Percentiles rank a stretch among this genome's conserved stretches.
phyloP scores from a whole-genome alignment of 1,140 invertebrate species.

The Glossosoma conforme region DNA sequence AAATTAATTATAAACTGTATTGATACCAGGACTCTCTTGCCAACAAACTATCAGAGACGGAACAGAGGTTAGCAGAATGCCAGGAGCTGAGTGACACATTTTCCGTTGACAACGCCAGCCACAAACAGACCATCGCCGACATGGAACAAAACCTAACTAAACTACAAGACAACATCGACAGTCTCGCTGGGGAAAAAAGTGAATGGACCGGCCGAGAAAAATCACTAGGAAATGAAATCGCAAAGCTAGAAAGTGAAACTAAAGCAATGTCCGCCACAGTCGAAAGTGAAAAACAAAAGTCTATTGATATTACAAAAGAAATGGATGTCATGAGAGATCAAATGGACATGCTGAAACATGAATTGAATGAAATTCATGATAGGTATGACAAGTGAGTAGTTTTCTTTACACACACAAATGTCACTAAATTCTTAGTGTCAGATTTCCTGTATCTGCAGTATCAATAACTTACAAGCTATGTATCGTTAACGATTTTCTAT shows the following conservation, averaged over 20 bases:
- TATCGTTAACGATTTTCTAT: background rate
- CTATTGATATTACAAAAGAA: slow-evolving; percentile 11
- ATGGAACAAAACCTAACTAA: slow-evolving; percentile 15
- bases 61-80: slow-evolving; percentile 10
- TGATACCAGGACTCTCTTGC: slow-evolving; percentile 17
- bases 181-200: slow-evolving; percentile 16
- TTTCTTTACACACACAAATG: background rate
- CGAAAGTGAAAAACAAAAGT: slow-evolving; percentile 13
- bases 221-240: slow-evolving; percentile 9
- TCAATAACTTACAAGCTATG: background rate
- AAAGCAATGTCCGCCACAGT: too few relatives aligned
- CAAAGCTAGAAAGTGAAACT: background rate
- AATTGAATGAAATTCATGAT: slow-evolving; percentile 29
- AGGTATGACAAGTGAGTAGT: slow-evolving; percentile 35
- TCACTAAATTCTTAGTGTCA: too few relatives aligned
- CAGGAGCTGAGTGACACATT: slow-evolving; percentile 15
- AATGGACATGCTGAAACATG: slow-evolving; percentile 21
- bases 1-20: too few relatives aligned
- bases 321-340: slow-evolving; percentile 19
- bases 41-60: slow-evolving; percentile 19
- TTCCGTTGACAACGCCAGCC: slow-evolving; percentile 10
- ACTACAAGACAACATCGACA: too few relatives aligned
- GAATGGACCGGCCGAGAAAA: slow-evolving; percentile 8
- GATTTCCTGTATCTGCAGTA: too few relatives aligned
- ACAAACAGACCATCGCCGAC: slow-evolving; percentile 6